Percentiles rank a stretch among this genome's conserved stretches.
phyloP scores from a whole-genome alignment of 2,888 invertebrate genomes.

The Parascotia fuliginaria region DNA sequence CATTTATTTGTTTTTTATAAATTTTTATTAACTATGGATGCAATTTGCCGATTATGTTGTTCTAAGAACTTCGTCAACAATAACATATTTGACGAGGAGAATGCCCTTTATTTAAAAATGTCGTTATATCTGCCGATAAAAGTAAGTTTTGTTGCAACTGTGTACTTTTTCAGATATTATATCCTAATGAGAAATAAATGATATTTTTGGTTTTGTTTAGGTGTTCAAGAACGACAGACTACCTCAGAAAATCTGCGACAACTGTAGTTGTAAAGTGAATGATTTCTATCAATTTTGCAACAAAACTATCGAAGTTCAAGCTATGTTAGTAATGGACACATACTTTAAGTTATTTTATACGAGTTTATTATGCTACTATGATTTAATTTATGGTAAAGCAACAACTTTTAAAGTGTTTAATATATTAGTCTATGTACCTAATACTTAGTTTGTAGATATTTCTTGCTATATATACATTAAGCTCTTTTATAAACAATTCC shows the following conservation, averaged over 20 bases:
- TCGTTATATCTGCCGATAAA: constrained; percentile 90
- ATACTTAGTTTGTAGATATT: neutral
- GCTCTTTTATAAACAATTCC: constrained; percentile 38
- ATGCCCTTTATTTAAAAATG: constrained; percentile 89
- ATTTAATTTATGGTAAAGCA: too few relatives aligned
- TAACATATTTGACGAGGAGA: constrained; percentile 89
- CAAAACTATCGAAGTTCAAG: constrained; percentile 88
- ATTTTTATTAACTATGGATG: constrained; percentile 74
- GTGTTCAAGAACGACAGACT: constrained; percentile 88
- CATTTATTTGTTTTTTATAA: constrained; percentile 44
- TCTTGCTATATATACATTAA: too few relatives aligned
- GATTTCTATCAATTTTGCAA: constrained; percentile 90
- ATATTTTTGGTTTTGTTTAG: constrained; percentile 68
- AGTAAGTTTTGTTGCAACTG: constrained; percentile 72
- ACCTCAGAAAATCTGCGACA: constrained; percentile 90
- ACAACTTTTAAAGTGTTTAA: too few relatives aligned
- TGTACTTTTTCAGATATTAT: constrained; percentile 36
- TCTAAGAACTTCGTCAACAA: constrained; percentile 86
- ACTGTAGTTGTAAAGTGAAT: constrained; percentile 89
- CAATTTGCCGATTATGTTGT: constrained; percentile 78
- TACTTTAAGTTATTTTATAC: constrained; percentile 14
- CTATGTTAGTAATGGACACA: constrained; percentile 79
- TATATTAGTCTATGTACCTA: neutral
- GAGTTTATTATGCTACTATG: constrained; percentile 18
- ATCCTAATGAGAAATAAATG: constrained; percentile 39